Conservation (phyloP, 2,888 invertebrate genomes). For the Notocelia uddmanniana region DNA sequence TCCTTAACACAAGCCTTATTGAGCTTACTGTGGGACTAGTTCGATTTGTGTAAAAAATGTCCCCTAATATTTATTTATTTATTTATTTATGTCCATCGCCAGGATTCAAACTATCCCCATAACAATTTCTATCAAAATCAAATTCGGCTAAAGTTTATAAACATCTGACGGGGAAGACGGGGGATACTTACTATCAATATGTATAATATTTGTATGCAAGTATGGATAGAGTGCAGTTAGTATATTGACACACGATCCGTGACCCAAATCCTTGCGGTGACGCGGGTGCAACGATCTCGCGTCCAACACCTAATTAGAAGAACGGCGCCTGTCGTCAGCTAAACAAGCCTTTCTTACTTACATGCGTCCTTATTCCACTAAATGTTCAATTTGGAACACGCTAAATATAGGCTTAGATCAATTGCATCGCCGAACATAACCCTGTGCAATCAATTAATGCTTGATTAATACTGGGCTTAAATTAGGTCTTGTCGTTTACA, state of each 20-base stretch:
- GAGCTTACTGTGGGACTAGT: too few relatives aligned
- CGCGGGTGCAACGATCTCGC: conserved; percentile 22
- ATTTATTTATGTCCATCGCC: too few relatives aligned
- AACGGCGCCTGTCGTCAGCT: background rate
- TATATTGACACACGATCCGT: conserved; percentile 26
- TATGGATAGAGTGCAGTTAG: background rate
- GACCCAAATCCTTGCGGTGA: conserved; percentile 34
- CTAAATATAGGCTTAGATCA: conserved; percentile 42
- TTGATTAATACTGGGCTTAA: conserved; percentile 9
- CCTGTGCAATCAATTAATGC: conserved; percentile 24
- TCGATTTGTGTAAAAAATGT: too few relatives aligned
- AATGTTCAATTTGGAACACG: conserved; percentile 26
- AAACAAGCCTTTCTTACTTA: background rate
- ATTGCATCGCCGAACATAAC: conserved; percentile 37
- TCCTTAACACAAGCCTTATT: too few relatives aligned
- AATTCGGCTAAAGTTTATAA: too few relatives aligned
- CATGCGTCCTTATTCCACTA: conserved; percentile 5
- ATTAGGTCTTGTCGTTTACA: background rate
- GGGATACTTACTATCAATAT: too few relatives aligned
- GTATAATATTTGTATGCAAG: too few relatives aligned
- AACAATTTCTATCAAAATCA: too few relatives aligned
- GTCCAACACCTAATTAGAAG: background rate
- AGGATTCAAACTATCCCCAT: too few relatives aligned
- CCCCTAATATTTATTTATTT: too few relatives aligned
- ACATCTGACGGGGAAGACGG: too few relatives aligned